Evolutionary conservation across 1,140 invertebrate species (phyloP).

Genomic region (Diorhabda elongata): DNA sequence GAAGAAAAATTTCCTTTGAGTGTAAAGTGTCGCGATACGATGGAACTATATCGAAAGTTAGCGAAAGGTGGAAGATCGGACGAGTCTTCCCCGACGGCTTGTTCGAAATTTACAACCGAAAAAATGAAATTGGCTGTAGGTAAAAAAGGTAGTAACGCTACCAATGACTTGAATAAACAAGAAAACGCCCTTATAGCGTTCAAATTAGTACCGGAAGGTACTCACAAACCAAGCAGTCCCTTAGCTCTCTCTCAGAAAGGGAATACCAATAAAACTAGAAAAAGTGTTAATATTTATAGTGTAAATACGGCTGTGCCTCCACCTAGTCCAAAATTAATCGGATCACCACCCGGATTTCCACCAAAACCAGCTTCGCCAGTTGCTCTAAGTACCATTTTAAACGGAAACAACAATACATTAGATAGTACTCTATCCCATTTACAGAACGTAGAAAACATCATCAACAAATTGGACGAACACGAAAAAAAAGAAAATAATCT

Average conservation of each 20-base stretch:
- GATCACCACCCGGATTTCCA: conserved; percentile 15
- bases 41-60: conserved; percentile 27
- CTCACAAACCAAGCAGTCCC: conserved; percentile 12
- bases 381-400: conserved; percentile 31
- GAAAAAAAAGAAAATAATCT: conserved; percentile 41
- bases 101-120: conserved; percentile 20
- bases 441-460: conserved; percentile 38
- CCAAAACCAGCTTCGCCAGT: conserved; percentile 22
- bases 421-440: conserved; percentile 35
- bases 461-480: conserved; percentile 36
- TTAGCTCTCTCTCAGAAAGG: conserved; percentile 9
- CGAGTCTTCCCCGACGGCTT: conserved; percentile 1
- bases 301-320: conserved; percentile 5
- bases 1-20: conserved; percentile 31
- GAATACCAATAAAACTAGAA: conserved; percentile 25
- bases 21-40: conserved; percentile 27
- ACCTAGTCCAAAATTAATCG: conserved; percentile 18
- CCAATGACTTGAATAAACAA: conserved; percentile 42
- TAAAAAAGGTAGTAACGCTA: conserved; percentile 40
- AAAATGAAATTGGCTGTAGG: conserved; percentile 24
- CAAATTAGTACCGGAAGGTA: conserved; percentile 33
- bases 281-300: conserved; percentile 30
- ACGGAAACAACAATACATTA: conserved; percentile 16
- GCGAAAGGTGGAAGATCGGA: conserved; percentile 22
- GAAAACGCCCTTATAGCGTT: conserved; percentile 39